Conservation (phyloP, 2,113 vertebrate genomes). For the Glaucomys volans region DNA sequence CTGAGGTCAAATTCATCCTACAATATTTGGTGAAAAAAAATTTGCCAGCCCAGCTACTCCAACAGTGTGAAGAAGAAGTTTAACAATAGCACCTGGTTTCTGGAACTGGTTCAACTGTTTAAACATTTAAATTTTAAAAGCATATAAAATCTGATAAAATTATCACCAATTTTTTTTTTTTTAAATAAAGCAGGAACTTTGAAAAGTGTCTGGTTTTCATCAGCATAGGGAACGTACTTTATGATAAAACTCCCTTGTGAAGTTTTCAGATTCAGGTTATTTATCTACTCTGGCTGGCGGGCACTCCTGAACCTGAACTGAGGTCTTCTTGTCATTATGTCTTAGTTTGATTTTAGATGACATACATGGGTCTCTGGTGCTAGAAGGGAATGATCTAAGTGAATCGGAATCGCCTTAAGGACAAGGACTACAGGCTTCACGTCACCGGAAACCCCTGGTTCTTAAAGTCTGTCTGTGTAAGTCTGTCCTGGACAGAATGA, state of each 20-base stretch:
- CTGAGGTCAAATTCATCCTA: background rate
- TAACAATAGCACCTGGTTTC: background rate
- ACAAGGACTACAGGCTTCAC: background rate
- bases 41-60: background rate
- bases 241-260: background rate
- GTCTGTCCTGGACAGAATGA: background rate
- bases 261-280: constrained; percentile 28
- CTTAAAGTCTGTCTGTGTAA: background rate
- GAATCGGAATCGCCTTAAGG: background rate
- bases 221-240: background rate
- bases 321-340: background rate
- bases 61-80: background rate
- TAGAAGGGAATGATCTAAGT: background rate
- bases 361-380: background rate
- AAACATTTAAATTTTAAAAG: constrained; percentile 8
- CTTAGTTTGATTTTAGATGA: constrained; percentile 32
- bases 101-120: background rate
- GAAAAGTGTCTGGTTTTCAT: constrained; percentile 30
- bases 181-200: background rate
- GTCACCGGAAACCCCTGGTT: background rate
- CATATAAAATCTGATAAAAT: background rate
- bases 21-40: background rate
- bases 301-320: background rate
- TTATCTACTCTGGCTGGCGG: constrained; percentile 23
- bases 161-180: background rate